Evolutionary conservation across 2,113 vertebrate genomes (phyloP).

Genomic region (Pyrgilauda ruficollis): DNA sequence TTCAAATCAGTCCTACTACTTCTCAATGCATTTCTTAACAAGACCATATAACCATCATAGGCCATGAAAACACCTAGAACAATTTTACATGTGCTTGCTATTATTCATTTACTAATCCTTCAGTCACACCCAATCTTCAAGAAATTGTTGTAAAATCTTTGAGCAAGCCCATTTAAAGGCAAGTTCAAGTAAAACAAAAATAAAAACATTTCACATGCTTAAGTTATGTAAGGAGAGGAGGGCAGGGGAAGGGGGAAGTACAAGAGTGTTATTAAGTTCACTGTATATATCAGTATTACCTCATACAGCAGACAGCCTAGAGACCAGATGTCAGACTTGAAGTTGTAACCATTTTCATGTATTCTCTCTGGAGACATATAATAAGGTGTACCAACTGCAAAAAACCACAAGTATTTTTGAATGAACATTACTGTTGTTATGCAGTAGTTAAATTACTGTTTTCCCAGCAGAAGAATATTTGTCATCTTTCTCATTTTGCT

Average conservation of each 20-base stretch:
- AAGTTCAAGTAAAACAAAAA: background rate
- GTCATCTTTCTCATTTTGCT: background rate
- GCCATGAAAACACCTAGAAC: background rate
- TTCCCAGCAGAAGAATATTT: background rate
- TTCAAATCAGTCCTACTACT: background rate
- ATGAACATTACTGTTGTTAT: background rate
- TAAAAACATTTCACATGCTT: background rate
- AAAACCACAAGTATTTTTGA: constrained; percentile 28
- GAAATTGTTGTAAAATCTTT: background rate
- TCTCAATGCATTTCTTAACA: background rate
- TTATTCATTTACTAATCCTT: background rate
- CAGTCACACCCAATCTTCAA: background rate
- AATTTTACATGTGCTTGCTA: background rate
- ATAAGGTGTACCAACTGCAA: constrained; percentile 85
- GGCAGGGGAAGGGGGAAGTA: background rate
- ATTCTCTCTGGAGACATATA: constrained; percentile 89
- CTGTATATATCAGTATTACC: constrained; percentile 65
- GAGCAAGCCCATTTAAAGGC: background rate
- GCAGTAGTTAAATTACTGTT: background rate
- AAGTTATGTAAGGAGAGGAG: background rate
- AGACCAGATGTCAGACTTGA: constrained; percentile 88
- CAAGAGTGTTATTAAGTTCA: background rate
- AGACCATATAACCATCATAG: background rate
- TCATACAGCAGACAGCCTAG: constrained; percentile 80
- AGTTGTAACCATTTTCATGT: constrained; percentile 88